Evolutionary conservation across 2,113 vertebrate genomes (phyloP).

Genomic region (Oenanthe melanoleuca): DNA sequence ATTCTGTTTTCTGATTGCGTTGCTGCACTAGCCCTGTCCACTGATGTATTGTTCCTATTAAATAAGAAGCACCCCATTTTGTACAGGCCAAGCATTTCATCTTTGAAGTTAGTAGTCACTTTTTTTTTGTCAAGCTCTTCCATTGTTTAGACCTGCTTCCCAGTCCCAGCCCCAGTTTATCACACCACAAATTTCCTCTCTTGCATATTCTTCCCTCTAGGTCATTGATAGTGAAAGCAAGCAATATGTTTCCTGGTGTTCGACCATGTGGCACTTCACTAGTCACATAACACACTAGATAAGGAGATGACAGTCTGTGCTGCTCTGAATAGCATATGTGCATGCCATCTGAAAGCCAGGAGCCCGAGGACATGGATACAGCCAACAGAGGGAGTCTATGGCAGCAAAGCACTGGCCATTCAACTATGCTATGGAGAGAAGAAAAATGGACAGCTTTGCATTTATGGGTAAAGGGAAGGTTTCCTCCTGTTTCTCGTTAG

Average conservation of each 20-base stretch:
- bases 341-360: conserved; percentile 52
- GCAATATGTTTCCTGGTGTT: conserved; percentile 72
- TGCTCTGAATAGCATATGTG: conserved; percentile 66
- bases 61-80: not conserved
- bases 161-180: conserved; percentile 43
- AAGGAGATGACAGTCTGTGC: conserved; percentile 66
- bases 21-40: not conserved
- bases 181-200: conserved; percentile 60
- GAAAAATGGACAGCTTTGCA: not conserved
- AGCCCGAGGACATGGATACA: not conserved
- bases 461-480: not conserved
- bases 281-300: conserved; percentile 62
- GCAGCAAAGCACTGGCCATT: not conserved
- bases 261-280: conserved; percentile 70
- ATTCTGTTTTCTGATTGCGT: not conserved
- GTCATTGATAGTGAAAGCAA: conserved; percentile 67
- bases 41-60: not conserved
- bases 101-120: conserved; percentile 4
- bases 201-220: conserved; percentile 67
- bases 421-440: not conserved
- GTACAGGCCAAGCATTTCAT: not conserved
- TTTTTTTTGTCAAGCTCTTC: conserved; percentile 23
- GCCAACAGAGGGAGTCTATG: conserved; percentile 55
- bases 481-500: not conserved
- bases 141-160: conserved; percentile 41